These are phyloP conservation scores for Brevimyrus niger DNA, from an alignment of 2,113 vertebrate species.

Conservation along the genomic window DNA sequence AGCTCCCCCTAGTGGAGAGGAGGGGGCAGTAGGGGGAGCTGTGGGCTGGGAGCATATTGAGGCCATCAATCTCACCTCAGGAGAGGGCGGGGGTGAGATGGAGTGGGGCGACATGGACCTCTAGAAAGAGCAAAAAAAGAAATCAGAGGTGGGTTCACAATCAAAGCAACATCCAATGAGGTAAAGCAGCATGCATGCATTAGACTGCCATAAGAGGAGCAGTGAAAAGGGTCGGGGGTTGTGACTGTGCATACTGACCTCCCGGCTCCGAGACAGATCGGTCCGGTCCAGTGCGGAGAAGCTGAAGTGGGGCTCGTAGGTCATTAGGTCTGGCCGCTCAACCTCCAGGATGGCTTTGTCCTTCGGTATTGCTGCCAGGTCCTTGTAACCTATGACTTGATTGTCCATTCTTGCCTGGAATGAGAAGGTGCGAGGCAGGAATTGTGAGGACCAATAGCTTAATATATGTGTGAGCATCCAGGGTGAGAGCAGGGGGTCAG, in stretches of 20 bases:
- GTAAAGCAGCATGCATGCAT: neutral
- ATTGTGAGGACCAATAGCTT: neutral
- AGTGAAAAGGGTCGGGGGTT: neutral
- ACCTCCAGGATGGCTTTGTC: conserved; percentile 97
- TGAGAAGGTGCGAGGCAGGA: neutral
- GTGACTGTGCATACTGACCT: conserved; percentile 46
- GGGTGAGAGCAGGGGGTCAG: neutral
- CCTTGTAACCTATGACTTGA: conserved; percentile 82
- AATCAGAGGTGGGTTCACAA: conserved; percentile 1
- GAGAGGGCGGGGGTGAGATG: conserved; percentile 78
- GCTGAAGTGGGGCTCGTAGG: conserved; percentile 83
- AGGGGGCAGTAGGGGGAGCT: neutral
- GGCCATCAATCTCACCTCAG: conserved; percentile 68
- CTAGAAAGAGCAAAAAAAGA: conserved; percentile 44
- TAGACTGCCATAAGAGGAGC: neutral
- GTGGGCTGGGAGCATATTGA: neutral
- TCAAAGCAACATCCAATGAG: neutral
- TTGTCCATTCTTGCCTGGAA: conserved; percentile 79
- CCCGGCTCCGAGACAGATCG: conserved; percentile 66
- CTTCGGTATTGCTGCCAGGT: conserved; percentile 85
- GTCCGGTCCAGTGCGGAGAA: conserved; percentile 74
- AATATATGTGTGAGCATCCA: neutral
- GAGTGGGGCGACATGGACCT: conserved; percentile 82
- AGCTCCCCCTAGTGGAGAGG: neutral
- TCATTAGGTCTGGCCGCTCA: conserved; percentile 90